Percentiles rank a stretch among this genome's conserved stretches.
These are phyloP conservation scores for Perognathus longimembris DNA, from an alignment of 2,113 vertebrate species.

Conservation along the genomic window DNA sequence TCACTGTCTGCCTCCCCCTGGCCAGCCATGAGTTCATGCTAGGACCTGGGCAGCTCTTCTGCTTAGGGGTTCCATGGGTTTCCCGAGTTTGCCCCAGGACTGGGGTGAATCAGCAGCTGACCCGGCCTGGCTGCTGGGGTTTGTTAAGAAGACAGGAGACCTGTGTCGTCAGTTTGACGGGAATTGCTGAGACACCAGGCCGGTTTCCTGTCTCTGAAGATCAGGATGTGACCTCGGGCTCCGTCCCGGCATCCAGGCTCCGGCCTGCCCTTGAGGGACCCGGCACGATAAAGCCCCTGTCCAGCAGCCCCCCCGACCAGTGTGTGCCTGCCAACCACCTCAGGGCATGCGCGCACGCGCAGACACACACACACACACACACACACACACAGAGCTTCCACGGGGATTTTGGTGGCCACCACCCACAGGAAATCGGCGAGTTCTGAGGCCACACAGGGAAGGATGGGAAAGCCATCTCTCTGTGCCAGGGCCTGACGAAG, in stretches of 20 bases:
- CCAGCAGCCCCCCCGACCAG: neutral
- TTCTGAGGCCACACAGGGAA: neutral
- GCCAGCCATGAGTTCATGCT: neutral
- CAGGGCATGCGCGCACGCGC: neutral
- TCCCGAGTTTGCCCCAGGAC: neutral
- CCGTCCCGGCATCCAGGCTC: constrained; percentile 79
- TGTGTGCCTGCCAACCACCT: constrained; percentile 10
- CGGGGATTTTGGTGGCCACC: neutral
- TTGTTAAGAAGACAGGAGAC: constrained; percentile 44
- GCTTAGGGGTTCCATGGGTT: neutral
- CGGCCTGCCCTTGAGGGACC: constrained; percentile 72
- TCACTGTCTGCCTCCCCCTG: neutral
- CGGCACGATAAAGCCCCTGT: constrained; percentile 44
- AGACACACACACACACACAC: neutral
- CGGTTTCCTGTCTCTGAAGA: constrained; percentile 74
- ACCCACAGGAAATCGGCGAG: constrained; percentile 67
- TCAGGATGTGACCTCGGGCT: constrained; percentile 77
- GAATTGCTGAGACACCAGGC: constrained; percentile 73
- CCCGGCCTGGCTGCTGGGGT: neutral
- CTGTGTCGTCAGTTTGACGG: constrained; percentile 26
- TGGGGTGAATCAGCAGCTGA: constrained; percentile 60
- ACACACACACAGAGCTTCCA: neutral
- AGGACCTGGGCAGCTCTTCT: neutral
- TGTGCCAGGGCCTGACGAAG: constrained; percentile 38
- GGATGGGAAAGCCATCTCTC: constrained; percentile 9